Percentiles rank a stretch among this genome's conserved stretches.
Evolutionary conservation across 2,888 invertebrate genomes (phyloP).

Genomic region (Gryllus longicercus): DNA sequence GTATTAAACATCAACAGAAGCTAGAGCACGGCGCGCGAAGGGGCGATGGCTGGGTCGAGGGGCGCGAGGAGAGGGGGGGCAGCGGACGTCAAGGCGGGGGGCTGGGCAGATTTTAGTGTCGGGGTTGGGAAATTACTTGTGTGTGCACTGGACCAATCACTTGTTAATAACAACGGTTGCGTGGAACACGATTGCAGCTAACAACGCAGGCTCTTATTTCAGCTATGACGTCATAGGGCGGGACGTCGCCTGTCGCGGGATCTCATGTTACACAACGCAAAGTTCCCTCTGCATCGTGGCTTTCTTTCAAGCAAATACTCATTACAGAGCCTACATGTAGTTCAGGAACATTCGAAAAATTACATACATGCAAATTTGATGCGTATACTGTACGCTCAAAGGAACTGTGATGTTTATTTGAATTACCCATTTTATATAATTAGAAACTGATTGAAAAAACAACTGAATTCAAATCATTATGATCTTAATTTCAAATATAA

Average conservation of each 20-base stretch:
- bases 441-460: too few relatives aligned
- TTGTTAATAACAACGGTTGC: constrained; percentile 30
- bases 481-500: too few relatives aligned
- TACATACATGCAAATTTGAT: too few relatives aligned
- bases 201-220: constrained; percentile 2
- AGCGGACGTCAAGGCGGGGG: neutral
- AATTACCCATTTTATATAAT: too few relatives aligned
- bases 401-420: too few relatives aligned
- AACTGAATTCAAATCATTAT: too few relatives aligned
- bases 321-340: too few relatives aligned
- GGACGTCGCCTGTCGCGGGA: neutral
- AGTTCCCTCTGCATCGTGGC: neutral
- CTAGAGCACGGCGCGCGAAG: neutral
- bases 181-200: neutral
- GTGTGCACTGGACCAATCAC: constrained; percentile 30
- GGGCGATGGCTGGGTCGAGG: constrained; percentile 11
- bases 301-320: too few relatives aligned
- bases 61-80: neutral
- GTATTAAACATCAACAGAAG: constrained; percentile 29
- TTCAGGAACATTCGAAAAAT: too few relatives aligned
- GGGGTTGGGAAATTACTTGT: neutral
- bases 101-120: constrained; percentile 12
- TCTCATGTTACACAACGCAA: neutral
- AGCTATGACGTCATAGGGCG: neutral
- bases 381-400: too few relatives aligned